A percentile compares a stretch with the other conserved stretches of the same genome.
phyloP scores from a whole-genome alignment of 1,140 invertebrate species.

The Drosophila triauraria region DNA sequence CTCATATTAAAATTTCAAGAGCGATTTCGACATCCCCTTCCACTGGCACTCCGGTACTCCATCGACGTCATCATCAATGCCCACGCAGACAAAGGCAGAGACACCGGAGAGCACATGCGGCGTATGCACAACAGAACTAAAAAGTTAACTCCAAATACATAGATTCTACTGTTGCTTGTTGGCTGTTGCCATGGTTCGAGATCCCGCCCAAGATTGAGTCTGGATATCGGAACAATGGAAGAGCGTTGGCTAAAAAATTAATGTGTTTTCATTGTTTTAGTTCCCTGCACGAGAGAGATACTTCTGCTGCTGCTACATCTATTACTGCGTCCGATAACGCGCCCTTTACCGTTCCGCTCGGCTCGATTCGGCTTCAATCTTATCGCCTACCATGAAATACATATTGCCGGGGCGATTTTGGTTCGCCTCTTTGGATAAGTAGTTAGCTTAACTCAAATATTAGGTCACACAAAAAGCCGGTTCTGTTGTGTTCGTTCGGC shows the following conservation, averaged over 20 bases:
- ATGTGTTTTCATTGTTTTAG: conserved; percentile 46
- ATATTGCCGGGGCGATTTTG: conserved; percentile 21
- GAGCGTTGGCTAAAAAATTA: conserved; percentile 25
- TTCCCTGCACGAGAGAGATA: background rate
- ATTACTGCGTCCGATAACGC: conserved; percentile 53
- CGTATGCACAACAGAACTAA: conserved; percentile 60
- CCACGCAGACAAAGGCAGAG: conserved; percentile 28
- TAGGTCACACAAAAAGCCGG: conserved; percentile 69
- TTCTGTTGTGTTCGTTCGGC: conserved; percentile 49
- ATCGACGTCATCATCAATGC: conserved; percentile 42
- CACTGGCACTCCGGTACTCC: conserved; percentile 20
- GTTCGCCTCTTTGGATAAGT: conserved; percentile 58
- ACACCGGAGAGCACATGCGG: conserved; percentile 20
- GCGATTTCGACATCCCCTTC: conserved; percentile 5
- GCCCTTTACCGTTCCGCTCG: conserved; percentile 40
- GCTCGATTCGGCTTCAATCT: conserved; percentile 4
- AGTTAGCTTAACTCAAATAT: conserved; percentile 45
- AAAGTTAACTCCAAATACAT: conserved; percentile 54
- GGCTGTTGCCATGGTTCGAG: conserved; percentile 17
- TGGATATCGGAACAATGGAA: conserved; percentile 5
- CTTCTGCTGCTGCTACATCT: conserved; percentile 6
- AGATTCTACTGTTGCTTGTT: conserved; percentile 52
- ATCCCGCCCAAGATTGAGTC: conserved; percentile 5
- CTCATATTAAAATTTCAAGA: conserved; percentile 13
- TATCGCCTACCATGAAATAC: conserved; percentile 18